phyloP scores from a whole-genome alignment of 2,113 vertebrate species.

The Nothocercus nigrocapillus region DNA sequence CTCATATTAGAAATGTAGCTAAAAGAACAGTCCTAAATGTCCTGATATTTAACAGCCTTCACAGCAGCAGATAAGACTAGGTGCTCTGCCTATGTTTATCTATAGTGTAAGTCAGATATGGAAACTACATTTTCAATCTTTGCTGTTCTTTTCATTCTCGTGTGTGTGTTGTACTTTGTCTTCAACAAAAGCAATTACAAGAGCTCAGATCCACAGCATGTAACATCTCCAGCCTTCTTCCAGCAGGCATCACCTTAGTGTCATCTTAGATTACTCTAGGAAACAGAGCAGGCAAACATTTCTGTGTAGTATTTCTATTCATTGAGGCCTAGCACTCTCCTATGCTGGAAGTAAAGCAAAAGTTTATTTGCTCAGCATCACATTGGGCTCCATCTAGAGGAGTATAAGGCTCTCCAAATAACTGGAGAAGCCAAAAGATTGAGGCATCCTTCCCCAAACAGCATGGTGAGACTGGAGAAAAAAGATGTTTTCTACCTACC shows the following conservation, averaged over 20 bases:
- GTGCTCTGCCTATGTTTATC: background rate
- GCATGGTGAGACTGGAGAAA: background rate
- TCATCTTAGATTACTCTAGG: background rate
- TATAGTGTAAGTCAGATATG: background rate
- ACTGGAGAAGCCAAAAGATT: background rate
- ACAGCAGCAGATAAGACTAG: background rate
- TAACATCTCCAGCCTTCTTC: background rate
- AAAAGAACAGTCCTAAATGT: background rate
- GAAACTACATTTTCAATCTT: background rate
- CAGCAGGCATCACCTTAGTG: background rate
- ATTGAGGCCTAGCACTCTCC: background rate
- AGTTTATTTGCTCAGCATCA: conserved; percentile 7
- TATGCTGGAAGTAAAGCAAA: background rate
- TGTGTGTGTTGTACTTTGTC: background rate
- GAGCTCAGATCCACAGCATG: background rate
- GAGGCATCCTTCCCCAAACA: background rate
- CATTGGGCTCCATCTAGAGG: background rate
- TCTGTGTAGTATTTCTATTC: background rate
- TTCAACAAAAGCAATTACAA: background rate
- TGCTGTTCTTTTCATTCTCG: background rate
- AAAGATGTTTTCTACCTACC: background rate
- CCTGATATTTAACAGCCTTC: background rate
- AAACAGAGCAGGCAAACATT: background rate
- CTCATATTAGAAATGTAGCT: background rate
- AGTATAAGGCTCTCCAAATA: conserved; percentile 2